phyloP scores from a whole-genome alignment of 2,113 vertebrate species.

The Tauraco erythrolophus region DNA sequence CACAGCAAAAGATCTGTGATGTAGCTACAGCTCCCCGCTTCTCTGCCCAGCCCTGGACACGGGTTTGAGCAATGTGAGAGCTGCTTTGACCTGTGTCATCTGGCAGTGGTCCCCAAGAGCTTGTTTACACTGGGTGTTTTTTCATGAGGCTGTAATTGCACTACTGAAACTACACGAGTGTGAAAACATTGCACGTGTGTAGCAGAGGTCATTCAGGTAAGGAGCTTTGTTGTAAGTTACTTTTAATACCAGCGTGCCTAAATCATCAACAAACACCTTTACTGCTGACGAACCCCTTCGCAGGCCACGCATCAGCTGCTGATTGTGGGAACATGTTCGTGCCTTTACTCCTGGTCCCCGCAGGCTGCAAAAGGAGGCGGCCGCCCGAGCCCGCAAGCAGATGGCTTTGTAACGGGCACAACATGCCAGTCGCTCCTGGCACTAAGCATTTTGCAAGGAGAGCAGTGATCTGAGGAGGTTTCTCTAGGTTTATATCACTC shows the following conservation, averaged over 20 bases:
- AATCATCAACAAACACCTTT: background rate
- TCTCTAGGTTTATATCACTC: background rate
- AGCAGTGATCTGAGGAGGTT: background rate
- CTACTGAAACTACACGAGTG: background rate
- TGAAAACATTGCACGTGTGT: background rate
- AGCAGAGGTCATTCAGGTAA: background rate
- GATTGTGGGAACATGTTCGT: background rate
- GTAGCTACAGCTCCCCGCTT: background rate
- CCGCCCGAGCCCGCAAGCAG: background rate
- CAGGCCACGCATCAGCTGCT: rapidly evolving
- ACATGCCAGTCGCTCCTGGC: background rate
- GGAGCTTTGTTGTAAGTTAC: background rate
- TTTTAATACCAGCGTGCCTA: background rate
- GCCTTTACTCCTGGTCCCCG: background rate
- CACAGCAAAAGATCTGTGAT: background rate
- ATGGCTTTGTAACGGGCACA: background rate
- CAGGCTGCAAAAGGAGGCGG: background rate
- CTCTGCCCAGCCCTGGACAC: background rate
- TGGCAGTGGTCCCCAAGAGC: background rate
- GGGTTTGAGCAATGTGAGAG: slow-evolving; percentile 14
- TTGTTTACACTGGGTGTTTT: slow-evolving; percentile 30
- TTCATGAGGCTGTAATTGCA: background rate
- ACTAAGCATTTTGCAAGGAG: background rate
- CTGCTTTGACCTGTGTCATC: slow-evolving; percentile 16
- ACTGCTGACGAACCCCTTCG: background rate